These are phyloP conservation scores for Gambelia wislizenii DNA, from an alignment of 2,797 vertebrate genomes.

Conservation along the genomic window DNA sequence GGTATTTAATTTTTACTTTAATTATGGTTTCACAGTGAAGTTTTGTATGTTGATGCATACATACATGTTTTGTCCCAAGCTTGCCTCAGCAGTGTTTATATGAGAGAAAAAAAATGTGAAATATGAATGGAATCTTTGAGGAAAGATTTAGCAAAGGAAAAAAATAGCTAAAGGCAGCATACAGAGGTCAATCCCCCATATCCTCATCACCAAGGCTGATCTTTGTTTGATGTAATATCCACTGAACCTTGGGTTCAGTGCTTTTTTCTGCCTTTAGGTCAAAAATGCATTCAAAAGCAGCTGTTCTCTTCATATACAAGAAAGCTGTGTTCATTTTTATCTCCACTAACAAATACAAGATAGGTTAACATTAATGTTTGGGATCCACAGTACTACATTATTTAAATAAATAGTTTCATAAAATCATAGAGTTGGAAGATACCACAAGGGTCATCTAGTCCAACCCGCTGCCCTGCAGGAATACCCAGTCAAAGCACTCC, in stretches of 20 bases:
- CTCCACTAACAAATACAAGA: background rate
- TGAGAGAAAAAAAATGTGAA: background rate
- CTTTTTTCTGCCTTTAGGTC: constrained; percentile 4
- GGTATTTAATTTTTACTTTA: background rate
- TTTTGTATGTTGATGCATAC: background rate
- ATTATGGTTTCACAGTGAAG: background rate
- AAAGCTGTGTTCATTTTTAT: background rate
- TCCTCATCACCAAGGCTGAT: background rate
- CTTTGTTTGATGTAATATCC: background rate
- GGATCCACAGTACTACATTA: background rate
- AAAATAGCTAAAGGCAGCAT: background rate
- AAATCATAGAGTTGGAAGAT: too few species aligned
- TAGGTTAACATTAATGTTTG: background rate
- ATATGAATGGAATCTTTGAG: background rate
- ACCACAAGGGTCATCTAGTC: too few species aligned
- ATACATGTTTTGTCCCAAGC: background rate
- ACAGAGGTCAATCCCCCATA: background rate
- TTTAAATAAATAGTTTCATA: background rate
- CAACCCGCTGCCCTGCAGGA: too few species aligned
- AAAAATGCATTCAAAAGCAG: background rate
- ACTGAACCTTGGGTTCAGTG: background rate
- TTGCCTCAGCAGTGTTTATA: background rate
- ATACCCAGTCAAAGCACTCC: too few species aligned
- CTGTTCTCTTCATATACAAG: background rate
- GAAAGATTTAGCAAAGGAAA: background rate